Conservation (phyloP, 2,888 invertebrate species). For the Dendrolimus pini region DNA sequence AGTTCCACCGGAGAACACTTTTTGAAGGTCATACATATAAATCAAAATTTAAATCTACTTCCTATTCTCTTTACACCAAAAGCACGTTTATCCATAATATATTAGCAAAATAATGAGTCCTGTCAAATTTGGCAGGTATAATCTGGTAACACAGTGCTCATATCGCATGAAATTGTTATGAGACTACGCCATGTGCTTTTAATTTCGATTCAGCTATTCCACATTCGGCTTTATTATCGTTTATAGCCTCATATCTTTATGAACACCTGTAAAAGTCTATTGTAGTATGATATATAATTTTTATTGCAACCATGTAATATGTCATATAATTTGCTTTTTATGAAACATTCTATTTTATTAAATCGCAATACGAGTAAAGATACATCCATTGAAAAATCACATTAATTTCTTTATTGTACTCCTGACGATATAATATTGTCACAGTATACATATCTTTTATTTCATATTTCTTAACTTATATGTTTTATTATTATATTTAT, state of each 20-base stretch:
- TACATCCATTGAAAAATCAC: no score
- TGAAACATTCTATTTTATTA: neutral
- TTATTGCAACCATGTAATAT: neutral
- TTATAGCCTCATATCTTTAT: slow-evolving; percentile 14
- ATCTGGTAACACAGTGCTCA: slow-evolving; percentile 23
- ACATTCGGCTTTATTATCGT: slow-evolving; percentile 1
- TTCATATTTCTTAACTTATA: no score
- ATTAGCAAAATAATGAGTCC: no score
- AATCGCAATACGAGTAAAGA: neutral
- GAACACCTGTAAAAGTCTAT: slow-evolving; percentile 18
- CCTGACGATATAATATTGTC: no score
- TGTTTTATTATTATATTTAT: no score
- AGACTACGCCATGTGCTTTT: slow-evolving; percentile 14
- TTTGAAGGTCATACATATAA: no score
- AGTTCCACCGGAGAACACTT: no score
- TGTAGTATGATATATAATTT: neutral
- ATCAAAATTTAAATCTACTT: no score
- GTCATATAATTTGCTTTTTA: neutral
- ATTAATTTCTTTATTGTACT: no score
- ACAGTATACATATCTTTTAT: no score
- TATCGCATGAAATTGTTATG: slow-evolving; percentile 34
- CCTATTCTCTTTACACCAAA: no score
- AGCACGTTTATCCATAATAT: no score
- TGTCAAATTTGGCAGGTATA: slow-evolving; percentile 16
- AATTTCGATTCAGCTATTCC: slow-evolving; percentile 9